phyloP scores from a whole-genome alignment of 2,113 vertebrate species.

The Caloenas nicobarica region DNA sequence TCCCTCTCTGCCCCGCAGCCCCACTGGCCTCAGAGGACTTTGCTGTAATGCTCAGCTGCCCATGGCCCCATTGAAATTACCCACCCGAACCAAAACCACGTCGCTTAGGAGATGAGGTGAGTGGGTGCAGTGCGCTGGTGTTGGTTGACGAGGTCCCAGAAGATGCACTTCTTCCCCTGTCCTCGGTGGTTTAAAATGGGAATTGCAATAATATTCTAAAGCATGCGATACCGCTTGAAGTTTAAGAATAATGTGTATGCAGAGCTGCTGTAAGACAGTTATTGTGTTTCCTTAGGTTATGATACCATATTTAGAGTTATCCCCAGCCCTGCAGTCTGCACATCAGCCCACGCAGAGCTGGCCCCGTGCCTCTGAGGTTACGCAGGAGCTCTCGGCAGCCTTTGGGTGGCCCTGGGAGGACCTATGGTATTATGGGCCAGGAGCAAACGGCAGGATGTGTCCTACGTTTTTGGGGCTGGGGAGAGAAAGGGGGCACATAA shows the following conservation, averaged over 20 bases:
- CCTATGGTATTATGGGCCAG: fast-evolving
- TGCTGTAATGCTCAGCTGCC: not conserved
- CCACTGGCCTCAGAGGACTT: not conserved
- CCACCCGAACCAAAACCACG: not conserved
- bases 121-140: not conserved
- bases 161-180: not conserved
- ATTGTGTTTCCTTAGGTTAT: not conserved
- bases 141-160: not conserved
- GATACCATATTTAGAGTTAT: not conserved
- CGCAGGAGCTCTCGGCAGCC: not conserved
- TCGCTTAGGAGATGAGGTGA: fast-evolving
- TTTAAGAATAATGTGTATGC: fast-evolving
- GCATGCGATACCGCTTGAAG: not conserved
- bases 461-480: not conserved
- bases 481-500: not conserved
- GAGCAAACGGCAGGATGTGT: not conserved
- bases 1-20: not conserved
- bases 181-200: not conserved
- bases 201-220: not conserved
- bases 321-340: not conserved
- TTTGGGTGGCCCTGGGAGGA: not conserved
- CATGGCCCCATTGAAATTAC: fast-evolving
- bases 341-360: not conserved
- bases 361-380: not conserved
- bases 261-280: not conserved